Base-by-base conservation (phyloP, 2,797 vertebrate species). In the Myotis daubentonii region DNA sequence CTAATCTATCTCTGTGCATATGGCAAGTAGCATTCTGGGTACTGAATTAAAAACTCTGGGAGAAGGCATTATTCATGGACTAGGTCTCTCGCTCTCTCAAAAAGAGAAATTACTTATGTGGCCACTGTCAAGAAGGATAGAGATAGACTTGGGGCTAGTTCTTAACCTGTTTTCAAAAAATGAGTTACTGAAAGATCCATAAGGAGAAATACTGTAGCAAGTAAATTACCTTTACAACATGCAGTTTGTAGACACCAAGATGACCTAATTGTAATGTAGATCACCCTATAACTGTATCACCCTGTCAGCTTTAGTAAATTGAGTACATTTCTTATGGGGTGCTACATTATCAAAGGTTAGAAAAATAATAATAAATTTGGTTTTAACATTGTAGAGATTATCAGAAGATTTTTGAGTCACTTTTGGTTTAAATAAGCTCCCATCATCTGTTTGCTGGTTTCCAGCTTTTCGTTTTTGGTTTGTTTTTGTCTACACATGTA, bases 51-150 rank as follows among this genome's bases (percentile, higher is more conserved):
- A 95, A 98, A 97, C 95, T 97, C 80, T 6, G 36, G 17, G 84
- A 89, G 95, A 97, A 98, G 96, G 89, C 94, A 94, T 98, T 98
- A 98, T 97, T 98, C 97, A 98, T 95, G 1, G 23, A 94, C 89
- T 83, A 96, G 94, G 38, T 90, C 47, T 94, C 60, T 94, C 84
- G 91, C 41, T 88, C 66, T 95, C 96, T 94, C 92, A 62, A 76
- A 97, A 97, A 97, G 92, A 44, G 94, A 92, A 95, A 23, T 97
- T 86, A 92, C 97, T 98, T 97, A 94, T 57, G 49, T 96, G 93
- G 78, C 97, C 92, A 83, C 90, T 30, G 2, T 96, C 94, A 96
- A 88, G 94, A 96, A 96, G 62, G 53, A 53, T 95, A 89, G 33
- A 95, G 96, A 96, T 89, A 95, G 94, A 96, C 75, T 89, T 62